These are phyloP conservation scores for Conops quadrifasciatus DNA, from an alignment of 2,888 invertebrate species.

Conservation along the genomic window DNA sequence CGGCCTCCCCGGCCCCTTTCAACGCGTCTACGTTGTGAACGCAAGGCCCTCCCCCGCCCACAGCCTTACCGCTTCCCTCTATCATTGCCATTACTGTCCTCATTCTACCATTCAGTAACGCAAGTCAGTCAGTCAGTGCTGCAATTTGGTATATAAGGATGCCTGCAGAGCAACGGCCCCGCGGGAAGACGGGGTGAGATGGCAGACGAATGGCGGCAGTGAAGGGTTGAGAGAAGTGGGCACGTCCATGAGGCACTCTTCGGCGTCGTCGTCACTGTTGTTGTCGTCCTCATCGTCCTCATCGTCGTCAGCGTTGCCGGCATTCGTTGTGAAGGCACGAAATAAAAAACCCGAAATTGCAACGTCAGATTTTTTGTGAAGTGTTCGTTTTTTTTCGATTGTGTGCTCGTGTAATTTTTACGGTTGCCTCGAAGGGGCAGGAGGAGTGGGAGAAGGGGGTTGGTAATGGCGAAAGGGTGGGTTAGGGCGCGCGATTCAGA, in stretches of 20 bases:
- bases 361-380: slow-evolving; percentile 60
- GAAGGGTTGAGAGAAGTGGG: slow-evolving; percentile 16
- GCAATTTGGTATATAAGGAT: not conserved
- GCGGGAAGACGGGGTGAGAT: slow-evolving; percentile 29
- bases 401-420: slow-evolving; percentile 46
- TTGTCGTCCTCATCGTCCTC: too few relatives aligned
- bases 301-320: not conserved
- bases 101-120: not conserved
- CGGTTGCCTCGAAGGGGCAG: not conserved
- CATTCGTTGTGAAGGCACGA: slow-evolving; percentile 36
- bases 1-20: slow-evolving; percentile 36
- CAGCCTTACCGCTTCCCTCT: not conserved
- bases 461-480: not conserved
- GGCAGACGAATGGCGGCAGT: slow-evolving; percentile 39
- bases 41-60: not conserved
- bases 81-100: not conserved
- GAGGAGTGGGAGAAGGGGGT: not conserved
- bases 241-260: not conserved
- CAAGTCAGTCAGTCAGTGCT: not conserved
- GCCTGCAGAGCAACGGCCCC: not conserved
- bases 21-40: not conserved
- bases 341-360: slow-evolving; percentile 61
- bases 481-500: not conserved
- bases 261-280: too few relatives aligned
- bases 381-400: slow-evolving; percentile 50